phyloP scores from a whole-genome alignment of 1,140 invertebrate genomes.

The Eumaeus atala region DNA sequence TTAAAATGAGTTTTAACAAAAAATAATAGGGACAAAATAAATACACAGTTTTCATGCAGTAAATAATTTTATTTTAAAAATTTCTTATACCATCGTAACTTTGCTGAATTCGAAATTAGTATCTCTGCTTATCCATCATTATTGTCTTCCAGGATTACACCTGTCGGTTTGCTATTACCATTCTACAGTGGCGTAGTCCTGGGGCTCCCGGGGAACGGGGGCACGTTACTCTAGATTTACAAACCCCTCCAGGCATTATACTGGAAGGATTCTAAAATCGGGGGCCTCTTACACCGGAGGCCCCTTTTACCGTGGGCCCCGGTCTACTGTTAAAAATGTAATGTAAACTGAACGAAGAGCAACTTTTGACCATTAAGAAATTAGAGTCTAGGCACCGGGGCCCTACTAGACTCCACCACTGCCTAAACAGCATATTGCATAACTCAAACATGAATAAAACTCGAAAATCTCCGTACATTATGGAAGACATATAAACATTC shows the following conservation, averaged over 20 bases:
- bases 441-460: constrained; percentile 35
- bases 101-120: constrained; percentile 57
- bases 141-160: constrained; percentile 70
- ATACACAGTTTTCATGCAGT: constrained; percentile 44
- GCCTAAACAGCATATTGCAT: not conserved
- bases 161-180: constrained; percentile 44
- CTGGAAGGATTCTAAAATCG: too few species aligned
- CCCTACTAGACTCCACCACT: not conserved
- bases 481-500: constrained; percentile 68
- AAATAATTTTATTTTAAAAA: constrained; percentile 72
- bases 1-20: not conserved
- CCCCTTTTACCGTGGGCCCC: too few species aligned
- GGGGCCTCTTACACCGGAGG: too few species aligned
- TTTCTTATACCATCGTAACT: constrained; percentile 59
- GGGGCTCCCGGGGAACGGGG: not conserved
- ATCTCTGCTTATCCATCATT: constrained; percentile 67
- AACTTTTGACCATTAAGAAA: too few species aligned
- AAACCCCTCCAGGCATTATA: too few species aligned
- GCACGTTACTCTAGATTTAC: too few species aligned
- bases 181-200: constrained; percentile 21
- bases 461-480: constrained; percentile 53
- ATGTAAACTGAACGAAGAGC: too few species aligned
- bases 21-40: constrained; percentile 21
- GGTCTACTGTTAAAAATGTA: too few species aligned
- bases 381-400: too few species aligned